Conservation (phyloP, 30 jellyfish, hydroid and myxozoan species). For the Nemopilema nomurai region DNA sequence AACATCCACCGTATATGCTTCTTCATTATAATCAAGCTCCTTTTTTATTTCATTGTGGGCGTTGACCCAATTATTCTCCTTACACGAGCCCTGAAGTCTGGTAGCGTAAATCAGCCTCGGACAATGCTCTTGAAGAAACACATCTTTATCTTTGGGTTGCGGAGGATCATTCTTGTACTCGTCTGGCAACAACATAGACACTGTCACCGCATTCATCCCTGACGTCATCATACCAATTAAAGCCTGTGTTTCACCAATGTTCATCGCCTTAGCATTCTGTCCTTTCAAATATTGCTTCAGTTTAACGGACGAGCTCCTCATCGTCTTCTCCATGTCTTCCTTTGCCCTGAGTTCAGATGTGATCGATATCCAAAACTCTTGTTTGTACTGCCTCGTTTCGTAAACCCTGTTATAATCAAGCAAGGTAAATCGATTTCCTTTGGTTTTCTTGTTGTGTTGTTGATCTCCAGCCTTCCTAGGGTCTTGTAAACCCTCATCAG, state of each 20-base stretch:
- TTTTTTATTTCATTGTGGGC: constrained; percentile 8
- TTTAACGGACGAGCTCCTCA: constrained; percentile 38
- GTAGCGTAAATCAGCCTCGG: constrained; percentile 58
- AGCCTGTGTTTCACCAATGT: constrained; percentile 21
- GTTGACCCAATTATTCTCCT: constrained; percentile 21
- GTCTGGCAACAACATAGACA: constrained; percentile 71
- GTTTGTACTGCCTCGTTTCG: constrained; percentile 75
- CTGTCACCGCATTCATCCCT: constrained; percentile 26
- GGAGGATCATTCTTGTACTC: constrained; percentile 63
- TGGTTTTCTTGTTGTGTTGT: constrained; percentile 40
- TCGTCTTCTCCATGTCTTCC: constrained; percentile 16
- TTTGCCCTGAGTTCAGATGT: neutral
- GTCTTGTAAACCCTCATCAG: constrained; percentile 65
- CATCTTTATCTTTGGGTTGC: constrained; percentile 58
- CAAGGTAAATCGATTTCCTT: constrained; percentile 51
- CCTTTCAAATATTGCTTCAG: constrained; percentile 65
- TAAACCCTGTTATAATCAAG: constrained; percentile 85
- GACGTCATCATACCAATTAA: constrained; percentile 28
- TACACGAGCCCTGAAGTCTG: constrained; percentile 3
- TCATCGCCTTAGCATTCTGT: constrained; percentile 5
- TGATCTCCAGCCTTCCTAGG: constrained; percentile 18
- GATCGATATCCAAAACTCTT: constrained; percentile 75
- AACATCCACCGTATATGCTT: constrained; percentile 19
- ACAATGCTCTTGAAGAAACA: constrained; percentile 70
- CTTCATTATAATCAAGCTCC: constrained; percentile 36